Evolutionary conservation across 35 echinoderm and acorn worm species (phyloP).

Genomic region (Patiria miniata): DNA sequence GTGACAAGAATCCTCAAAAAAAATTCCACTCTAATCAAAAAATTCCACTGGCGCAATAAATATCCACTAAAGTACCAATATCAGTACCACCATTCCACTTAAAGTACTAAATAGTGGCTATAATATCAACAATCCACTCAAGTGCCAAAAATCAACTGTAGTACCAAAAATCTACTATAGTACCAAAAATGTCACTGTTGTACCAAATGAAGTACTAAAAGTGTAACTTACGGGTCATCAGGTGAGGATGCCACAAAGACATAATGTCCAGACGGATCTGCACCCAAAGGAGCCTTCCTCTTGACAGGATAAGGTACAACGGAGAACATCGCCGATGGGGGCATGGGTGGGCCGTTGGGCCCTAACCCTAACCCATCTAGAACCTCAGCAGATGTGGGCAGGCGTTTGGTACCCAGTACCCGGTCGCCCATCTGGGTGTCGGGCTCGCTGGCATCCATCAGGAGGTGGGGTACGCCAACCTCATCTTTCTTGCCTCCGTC

Average conservation of each 20-base stretch:
- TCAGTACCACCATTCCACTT: no score
- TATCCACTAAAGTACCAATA: no score
- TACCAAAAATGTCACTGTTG: not conserved
- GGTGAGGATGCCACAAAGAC: conserved; percentile 88
- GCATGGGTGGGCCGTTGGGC: conserved; percentile 89
- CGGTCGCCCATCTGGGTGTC: conserved; percentile 63
- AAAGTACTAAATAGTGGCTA: no score
- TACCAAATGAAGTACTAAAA: not conserved
- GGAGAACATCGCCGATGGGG: conserved; percentile 85
- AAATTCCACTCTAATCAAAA: no score
- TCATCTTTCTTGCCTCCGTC: conserved; percentile 76
- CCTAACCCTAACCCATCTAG: conserved; percentile 90
- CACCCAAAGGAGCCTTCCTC: conserved; percentile 77
- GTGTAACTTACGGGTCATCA: conserved; percentile 95
- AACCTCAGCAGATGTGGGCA: conserved; percentile 78
- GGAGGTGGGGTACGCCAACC: conserved; percentile 83
- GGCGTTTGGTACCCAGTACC: conserved; percentile 57
- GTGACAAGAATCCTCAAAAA: no score
- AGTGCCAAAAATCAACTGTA: no score
- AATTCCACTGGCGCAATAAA: no score
- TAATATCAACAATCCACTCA: no score
- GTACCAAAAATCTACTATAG: no score
- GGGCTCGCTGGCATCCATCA: conserved; percentile 94
- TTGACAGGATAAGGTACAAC: conserved; percentile 97
- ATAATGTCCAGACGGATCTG: conserved; percentile 78